Conservation (phyloP, 2,888 invertebrate genomes). For the Drosophila infuscata region DNA sequence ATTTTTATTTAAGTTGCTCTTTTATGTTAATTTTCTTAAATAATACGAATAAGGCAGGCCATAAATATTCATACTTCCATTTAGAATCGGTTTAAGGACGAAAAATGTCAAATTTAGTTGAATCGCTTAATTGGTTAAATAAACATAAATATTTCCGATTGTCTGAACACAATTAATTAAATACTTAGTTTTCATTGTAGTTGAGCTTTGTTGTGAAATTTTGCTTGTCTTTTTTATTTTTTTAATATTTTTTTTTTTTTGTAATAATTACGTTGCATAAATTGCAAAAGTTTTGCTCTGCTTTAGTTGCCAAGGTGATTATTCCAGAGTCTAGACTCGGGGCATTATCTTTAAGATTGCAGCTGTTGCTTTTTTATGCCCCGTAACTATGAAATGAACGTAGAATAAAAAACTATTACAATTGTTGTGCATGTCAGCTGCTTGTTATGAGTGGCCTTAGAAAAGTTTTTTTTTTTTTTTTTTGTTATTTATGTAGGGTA, state of each 20-base stretch:
- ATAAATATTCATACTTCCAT: background rate
- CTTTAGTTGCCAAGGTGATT: slow-evolving; percentile 42
- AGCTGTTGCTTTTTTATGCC: slow-evolving; percentile 13
- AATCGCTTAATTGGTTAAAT: background rate
- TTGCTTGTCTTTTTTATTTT: slow-evolving; percentile 55
- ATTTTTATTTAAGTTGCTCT: background rate
- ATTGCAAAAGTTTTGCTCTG: slow-evolving; percentile 81
- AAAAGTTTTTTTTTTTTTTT: background rate
- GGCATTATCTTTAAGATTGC: slow-evolving; percentile 11
- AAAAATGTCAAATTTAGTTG: background rate
- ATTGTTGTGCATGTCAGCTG: background rate
- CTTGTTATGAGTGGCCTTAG: background rate
- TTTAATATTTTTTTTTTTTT: background rate
- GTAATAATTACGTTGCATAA: slow-evolving; percentile 81
- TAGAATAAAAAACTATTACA: background rate
- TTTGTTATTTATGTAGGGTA: slow-evolving; percentile 7
- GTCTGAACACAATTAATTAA: background rate
- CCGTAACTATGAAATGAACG: background rate
- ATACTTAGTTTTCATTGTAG: slow-evolving; percentile 8
- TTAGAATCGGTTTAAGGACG: background rate
- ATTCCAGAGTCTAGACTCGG: slow-evolving; percentile 27
- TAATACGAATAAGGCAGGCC: background rate
- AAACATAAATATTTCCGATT: background rate
- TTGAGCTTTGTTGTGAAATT: slow-evolving; percentile 27
- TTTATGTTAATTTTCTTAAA: background rate